Base-by-base conservation (phyloP, 2,888 invertebrate species). In the Gibbula magus region DNA sequence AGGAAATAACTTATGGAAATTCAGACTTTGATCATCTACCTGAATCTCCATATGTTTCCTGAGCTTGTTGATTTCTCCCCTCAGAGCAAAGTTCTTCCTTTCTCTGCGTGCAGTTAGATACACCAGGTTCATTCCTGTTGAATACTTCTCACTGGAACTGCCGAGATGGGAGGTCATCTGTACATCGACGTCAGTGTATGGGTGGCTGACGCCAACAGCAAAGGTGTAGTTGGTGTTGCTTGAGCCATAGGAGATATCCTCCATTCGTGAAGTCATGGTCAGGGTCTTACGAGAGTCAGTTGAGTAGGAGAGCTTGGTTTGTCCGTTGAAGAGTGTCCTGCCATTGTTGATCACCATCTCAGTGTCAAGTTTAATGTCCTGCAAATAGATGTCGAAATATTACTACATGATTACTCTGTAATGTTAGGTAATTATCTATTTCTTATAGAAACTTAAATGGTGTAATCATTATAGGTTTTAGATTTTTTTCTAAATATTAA, bases 21-120 rank as follows among this genome's bases (percentile, higher is more conserved):
- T n/a, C n/a, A n/a, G n/a, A n/a, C n/a, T n/a, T 29, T 32, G 3
- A 32, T 35, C 25, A 77, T 82, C 79, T 78, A 88, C 89, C 85
- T 86, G 45, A 18, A 89, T 29, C 51, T 82, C 84, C 10, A 87
- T 81, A 51, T 86, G 79, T 75, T 84, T 87, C 66, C 84, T 73
- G 3, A 85, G 80, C 52, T 79, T 84, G 81, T 89, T 83, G n/a
- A 91, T 86, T 61, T 90, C 89, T n/a, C 86, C 86, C 7, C 86
- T 81, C 0, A 90, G 80, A 1, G 84, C 81, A 22, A 89, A 39
- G 76, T 85, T 88, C 78, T 88, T 86, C 53, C 81, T 82, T 77
- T 87, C 83, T 25, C 86, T 82, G 35, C 80, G 61, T 29, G 84
- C 79, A 29, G 86, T 89, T 67, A 86, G 78, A 82, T 91, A 91